Percentiles rank a stretch among this genome's conserved stretches.
Conservation (phyloP, 2,113 vertebrate species). For the Sialia sialis region DNA sequence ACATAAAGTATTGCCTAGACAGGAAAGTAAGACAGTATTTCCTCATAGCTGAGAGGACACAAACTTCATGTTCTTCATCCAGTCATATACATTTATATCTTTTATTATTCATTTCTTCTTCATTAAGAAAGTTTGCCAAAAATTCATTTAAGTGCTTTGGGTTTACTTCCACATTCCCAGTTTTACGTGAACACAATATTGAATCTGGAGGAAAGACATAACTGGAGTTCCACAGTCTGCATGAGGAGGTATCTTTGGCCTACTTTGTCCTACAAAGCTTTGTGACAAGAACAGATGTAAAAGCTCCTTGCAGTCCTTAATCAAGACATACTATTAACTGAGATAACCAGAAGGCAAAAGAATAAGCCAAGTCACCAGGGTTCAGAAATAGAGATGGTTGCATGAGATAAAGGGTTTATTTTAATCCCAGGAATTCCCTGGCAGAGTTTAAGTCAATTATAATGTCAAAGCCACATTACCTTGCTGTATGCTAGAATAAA, state of each 20-base stretch:
- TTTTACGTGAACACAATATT: neutral
- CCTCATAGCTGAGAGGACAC: neutral
- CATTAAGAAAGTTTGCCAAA: neutral
- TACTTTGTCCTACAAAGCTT: neutral
- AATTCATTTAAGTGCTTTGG: neutral
- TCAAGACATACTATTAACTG: constrained; percentile 11
- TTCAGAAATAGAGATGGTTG: neutral
- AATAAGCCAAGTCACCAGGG: neutral
- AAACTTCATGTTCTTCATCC: neutral
- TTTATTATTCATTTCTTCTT: neutral
- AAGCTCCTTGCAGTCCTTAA: constrained; percentile 24
- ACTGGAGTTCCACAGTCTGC: neutral
- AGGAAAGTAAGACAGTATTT: neutral
- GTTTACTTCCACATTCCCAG: neutral
- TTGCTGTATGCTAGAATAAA: neutral
- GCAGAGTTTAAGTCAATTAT: neutral
- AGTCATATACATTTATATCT: neutral
- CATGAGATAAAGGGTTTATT: constrained; percentile 16
- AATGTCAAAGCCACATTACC: neutral
- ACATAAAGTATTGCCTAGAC: neutral
- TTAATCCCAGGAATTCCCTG: neutral
- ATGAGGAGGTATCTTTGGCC: constrained; percentile 3
- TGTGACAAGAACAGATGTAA: constrained; percentile 29
- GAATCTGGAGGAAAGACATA: neutral
- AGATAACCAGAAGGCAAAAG: constrained; percentile 16